Base-by-base conservation (phyloP, 2,113 vertebrate genomes). In the Thalassarche chlororhynchos region DNA sequence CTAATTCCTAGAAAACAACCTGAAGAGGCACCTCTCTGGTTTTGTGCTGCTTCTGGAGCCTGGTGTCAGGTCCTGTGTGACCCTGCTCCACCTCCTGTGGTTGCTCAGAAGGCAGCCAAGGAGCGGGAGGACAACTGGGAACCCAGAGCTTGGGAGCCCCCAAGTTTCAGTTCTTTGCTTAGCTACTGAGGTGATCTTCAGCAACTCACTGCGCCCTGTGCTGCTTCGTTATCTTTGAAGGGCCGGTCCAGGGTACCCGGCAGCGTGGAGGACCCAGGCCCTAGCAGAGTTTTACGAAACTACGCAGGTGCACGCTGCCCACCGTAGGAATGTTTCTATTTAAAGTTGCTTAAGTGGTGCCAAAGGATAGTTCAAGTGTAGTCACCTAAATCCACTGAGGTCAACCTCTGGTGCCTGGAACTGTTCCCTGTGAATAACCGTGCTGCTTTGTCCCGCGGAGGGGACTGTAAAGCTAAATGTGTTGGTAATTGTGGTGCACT, bases 181-280 rank as follows among this genome's bases (percentile, higher is more conserved):
- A 44, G 28, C 16, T 17, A 20, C 32, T 2, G 25, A 29, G n/a
- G 38, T 26, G 25, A 31, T 14, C 44, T 28, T 9, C 44, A 60
- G 38, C 7, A 25, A 4, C 54, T 25, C 31, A 4, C 17, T 9
- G 46, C 66, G 58, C 38, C 17, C 46, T 38, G 40, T 5, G n/a
- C 47, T 51, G n/a, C 40, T 42, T 42, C 3, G 3, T 10, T 54
- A 7, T 6, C 58, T 57, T 0, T 7, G 66, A 8, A 12, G 36
- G 38, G 58, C 0, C 28, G 44, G 3, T 12, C 38, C 38, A 38
- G 79, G 49, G 49, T 14, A 42, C 49, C 57, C 16, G 1, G 2
- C 28, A 32, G 49, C 0, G 0, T 10, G 29, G 14, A 54, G 46
- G 6, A 24, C 10, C 3, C 61, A 5, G 42, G 23, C 11, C 34